phyloP scores from a whole-genome alignment of 2,797 vertebrate species.

The Megalops cyprinoides region DNA sequence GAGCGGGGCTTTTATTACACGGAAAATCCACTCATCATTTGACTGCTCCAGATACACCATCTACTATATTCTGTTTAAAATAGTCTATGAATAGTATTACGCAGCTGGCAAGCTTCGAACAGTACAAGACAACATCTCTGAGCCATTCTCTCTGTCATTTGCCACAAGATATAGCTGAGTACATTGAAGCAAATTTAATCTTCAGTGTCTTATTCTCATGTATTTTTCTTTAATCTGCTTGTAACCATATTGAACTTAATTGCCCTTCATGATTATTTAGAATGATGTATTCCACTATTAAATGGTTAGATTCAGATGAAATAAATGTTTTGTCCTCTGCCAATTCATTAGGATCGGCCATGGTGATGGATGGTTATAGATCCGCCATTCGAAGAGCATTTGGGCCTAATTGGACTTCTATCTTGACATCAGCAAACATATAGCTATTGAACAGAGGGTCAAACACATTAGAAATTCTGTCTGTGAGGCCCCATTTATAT shows the following conservation, averaged over 20 bases:
- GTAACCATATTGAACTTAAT: constrained; percentile 42
- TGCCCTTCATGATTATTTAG: constrained; percentile 33
- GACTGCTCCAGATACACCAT: constrained; percentile 34
- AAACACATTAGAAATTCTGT: constrained; percentile 67
- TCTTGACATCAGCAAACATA: constrained; percentile 66
- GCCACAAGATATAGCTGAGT: constrained; percentile 54
- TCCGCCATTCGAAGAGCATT: constrained; percentile 52
- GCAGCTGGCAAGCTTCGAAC: constrained; percentile 24
- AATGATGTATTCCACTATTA: constrained; percentile 23
- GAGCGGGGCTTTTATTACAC: constrained; percentile 47
- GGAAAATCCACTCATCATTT: constrained; percentile 40
- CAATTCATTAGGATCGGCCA: constrained; percentile 37
- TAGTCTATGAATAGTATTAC: constrained; percentile 56
- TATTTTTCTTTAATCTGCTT: constrained; percentile 10
- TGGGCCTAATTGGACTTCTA: constrained; percentile 67
- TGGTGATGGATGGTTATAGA: constrained; percentile 56
- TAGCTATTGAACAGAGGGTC: constrained; percentile 66
- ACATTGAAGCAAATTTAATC: constrained; percentile 38
- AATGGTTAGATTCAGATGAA: constrained; percentile 12
- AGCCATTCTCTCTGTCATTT: constrained; percentile 55
- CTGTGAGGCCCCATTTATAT: constrained; percentile 59
- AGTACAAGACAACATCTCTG: constrained; percentile 37
- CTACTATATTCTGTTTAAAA: constrained; percentile 61
- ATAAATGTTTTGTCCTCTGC: constrained; percentile 31
- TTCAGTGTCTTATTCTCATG: background rate